Evolutionary conservation across 2,797 vertebrate species (phyloP).

Genomic region (Gorsachius magnificus): DNA sequence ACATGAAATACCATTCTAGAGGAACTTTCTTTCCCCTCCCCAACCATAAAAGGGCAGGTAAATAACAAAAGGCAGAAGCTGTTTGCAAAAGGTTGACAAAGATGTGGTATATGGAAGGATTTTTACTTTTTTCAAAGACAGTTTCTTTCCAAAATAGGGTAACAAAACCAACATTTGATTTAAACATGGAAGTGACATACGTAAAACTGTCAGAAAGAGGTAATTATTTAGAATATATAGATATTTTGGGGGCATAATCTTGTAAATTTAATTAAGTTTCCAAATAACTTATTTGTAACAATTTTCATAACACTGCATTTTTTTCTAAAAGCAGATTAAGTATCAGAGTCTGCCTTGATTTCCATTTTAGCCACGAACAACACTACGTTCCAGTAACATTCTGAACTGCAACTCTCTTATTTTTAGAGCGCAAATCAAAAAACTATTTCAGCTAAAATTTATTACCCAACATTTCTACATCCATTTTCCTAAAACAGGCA

Average conservation of each 20-base stretch:
- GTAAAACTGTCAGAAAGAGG: neutral
- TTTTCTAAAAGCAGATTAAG: neutral
- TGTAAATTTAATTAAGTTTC: neutral
- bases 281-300: neutral
- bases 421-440: neutral
- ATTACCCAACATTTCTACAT: neutral
- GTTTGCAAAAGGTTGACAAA: neutral
- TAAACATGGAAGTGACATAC: neutral
- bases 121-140: neutral
- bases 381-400: neutral
- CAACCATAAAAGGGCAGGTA: neutral
- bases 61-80: neutral
- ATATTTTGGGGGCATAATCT: neutral
- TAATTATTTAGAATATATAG: neutral
- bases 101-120: neutral
- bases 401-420: neutral
- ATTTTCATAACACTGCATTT: neutral
- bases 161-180: neutral
- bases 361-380: neutral
- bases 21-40: neutral
- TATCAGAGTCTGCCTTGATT: neutral
- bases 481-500: neutral
- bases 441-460: neutral
- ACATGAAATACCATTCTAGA: neutral
- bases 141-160: neutral